Evolutionary conservation across 1,140 invertebrate species (phyloP).

Genomic region (Aphis gossypii): DNA sequence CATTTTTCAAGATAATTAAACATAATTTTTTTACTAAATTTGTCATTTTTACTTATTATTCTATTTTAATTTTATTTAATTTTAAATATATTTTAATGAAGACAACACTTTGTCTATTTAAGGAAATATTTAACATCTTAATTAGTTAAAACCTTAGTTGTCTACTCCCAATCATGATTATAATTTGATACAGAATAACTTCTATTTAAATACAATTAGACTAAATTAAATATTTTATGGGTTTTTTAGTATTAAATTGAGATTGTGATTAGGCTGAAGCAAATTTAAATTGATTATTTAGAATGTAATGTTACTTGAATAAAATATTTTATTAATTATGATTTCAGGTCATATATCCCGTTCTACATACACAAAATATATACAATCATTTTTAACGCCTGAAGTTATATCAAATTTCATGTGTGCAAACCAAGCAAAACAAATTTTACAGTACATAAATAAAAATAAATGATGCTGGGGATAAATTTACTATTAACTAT

Average conservation of each 20-base stretch:
- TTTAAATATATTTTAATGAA: neutral
- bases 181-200: neutral
- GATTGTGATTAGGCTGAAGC: neutral
- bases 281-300: neutral
- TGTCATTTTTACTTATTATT: neutral
- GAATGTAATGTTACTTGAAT: neutral
- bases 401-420: neutral
- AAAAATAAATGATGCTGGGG: neutral
- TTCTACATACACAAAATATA: constrained; percentile 31
- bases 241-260: neutral
- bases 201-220: neutral
- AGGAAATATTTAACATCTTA: neutral
- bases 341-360: constrained; percentile 24
- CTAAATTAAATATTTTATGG: neutral
- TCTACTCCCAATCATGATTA: neutral
- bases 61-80: neutral
- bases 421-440: constrained; percentile 22
- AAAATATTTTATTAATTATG: neutral
- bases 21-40: neutral
- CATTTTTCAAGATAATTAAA: neutral
- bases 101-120: neutral
- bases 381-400: neutral
- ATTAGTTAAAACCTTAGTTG: neutral
- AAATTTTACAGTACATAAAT: neutral
- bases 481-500: neutral